Evolutionary conservation across 1,140 invertebrate species (phyloP).

Genomic region (Geopemphigus sp.): DNA sequence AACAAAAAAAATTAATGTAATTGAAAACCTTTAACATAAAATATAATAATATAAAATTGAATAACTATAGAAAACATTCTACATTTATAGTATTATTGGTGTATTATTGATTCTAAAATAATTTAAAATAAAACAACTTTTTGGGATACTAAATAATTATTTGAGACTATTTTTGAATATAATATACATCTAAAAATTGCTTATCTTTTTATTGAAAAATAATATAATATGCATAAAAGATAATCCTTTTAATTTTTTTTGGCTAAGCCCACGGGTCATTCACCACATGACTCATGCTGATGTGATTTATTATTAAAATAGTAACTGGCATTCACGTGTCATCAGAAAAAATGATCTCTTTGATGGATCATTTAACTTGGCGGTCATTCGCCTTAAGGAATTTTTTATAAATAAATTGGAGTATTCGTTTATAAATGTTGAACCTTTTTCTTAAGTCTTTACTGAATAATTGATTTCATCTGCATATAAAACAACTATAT

Average conservation of each 20-base stretch:
- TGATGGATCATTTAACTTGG: slow-evolving; percentile 42
- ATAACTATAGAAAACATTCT: not conserved
- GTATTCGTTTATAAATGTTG: not conserved
- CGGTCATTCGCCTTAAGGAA: slow-evolving; percentile 31
- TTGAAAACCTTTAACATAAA: not conserved
- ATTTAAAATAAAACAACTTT: not conserved
- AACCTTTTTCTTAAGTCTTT: not conserved
- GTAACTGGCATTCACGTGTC: slow-evolving; percentile 39
- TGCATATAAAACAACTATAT: not conserved
- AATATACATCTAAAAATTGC: no score
- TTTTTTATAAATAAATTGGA: slow-evolving; percentile 12
- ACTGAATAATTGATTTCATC: not conserved
- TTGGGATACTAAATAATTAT: not conserved
- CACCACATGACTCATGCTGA: slow-evolving; percentile 44
- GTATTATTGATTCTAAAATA: not conserved
- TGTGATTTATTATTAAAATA: slow-evolving; percentile 49
- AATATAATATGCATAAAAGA: slow-evolving; percentile 1
- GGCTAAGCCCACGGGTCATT: slow-evolving; percentile 40
- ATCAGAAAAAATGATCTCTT: slow-evolving; percentile 47
- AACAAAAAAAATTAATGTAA: not conserved
- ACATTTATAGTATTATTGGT: not conserved
- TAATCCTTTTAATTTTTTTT: slow-evolving; percentile 23
- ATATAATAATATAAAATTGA: not conserved
- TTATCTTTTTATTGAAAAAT: no score
- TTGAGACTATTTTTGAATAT: not conserved